These are phyloP conservation scores for Diachasma alloeum DNA, from an alignment of 1,140 invertebrate genomes.

Conservation along the genomic window DNA sequence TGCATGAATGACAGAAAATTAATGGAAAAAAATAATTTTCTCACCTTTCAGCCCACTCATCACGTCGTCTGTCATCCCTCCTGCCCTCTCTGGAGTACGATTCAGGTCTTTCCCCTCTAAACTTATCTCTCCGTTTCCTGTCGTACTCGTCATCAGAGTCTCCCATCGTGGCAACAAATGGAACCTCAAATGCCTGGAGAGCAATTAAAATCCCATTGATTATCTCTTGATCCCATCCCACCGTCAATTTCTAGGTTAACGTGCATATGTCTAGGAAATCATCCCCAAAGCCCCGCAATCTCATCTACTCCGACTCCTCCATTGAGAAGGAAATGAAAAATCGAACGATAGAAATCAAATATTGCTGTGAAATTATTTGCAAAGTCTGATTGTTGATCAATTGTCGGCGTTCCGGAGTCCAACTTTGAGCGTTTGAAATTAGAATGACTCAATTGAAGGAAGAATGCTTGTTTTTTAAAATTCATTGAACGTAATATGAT, in stretches of 20 bases:
- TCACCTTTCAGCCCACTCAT: conserved; percentile 80
- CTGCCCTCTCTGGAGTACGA: conserved; percentile 79
- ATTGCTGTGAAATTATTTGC: not conserved
- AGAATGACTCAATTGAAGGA: not conserved
- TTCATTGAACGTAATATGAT: not conserved
- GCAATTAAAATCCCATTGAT: not conserved
- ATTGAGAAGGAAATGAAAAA: not conserved
- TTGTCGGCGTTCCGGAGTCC: not conserved
- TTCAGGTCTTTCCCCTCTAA: conserved; percentile 83
- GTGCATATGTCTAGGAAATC: not conserved
- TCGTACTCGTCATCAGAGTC: conserved; percentile 94
- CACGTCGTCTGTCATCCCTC: conserved; percentile 75
- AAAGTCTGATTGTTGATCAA: not conserved
- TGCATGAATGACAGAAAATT: too few species aligned
- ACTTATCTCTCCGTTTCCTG: conserved; percentile 86
- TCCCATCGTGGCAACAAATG: conserved; percentile 70
- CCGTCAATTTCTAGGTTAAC: not conserved
- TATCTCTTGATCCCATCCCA: not conserved
- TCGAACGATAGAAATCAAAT: not conserved
- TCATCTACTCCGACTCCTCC: not conserved
- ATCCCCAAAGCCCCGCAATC: too few species aligned
- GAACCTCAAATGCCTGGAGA: not conserved
- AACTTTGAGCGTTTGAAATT: not conserved
- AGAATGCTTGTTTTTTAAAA: not conserved
- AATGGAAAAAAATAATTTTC: conserved; percentile 1